phyloP scores from a whole-genome alignment of 1,140 invertebrate genomes.

The Microplitis mediator region DNA sequence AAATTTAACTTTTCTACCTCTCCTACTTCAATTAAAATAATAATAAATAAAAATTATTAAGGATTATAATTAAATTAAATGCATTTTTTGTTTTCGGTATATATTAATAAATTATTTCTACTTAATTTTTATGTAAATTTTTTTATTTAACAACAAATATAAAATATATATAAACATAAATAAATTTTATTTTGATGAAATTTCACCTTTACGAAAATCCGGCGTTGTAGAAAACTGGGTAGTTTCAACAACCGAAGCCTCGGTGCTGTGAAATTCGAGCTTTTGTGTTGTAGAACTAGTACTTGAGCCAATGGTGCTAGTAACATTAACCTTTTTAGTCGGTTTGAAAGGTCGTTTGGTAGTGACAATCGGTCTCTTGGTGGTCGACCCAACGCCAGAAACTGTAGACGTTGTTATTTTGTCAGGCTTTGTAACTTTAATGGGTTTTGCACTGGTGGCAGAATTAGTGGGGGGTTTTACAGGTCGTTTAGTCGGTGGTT shows the following conservation, averaged over 20 bases:
- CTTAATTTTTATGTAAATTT: not conserved
- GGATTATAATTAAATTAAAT: no score
- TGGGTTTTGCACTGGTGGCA: slow-evolving; percentile 28
- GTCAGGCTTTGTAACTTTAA: not conserved
- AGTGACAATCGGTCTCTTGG: slow-evolving; percentile 42
- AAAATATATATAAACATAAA: no score
- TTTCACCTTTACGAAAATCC: not conserved
- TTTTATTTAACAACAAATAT: no score
- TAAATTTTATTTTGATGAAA: no score
- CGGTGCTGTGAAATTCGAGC: not conserved
- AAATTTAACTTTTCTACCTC: not conserved
- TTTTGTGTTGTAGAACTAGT: slow-evolving; percentile 11
- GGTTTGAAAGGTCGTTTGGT: slow-evolving; percentile 47
- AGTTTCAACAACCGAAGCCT: not conserved
- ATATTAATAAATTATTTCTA: not conserved
- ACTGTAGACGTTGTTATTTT: not conserved
- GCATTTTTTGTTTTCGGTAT: no score
- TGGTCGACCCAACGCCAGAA: slow-evolving; percentile 32
- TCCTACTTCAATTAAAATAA: no score
- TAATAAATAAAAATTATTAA: no score
- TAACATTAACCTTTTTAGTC: slow-evolving; percentile 48
- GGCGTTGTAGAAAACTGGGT: not conserved
- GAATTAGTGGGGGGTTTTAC: slow-evolving; percentile 39
- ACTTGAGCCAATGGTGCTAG: not conserved
- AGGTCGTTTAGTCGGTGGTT: slow-evolving; percentile 58